These are phyloP conservation scores for Marisa cornuarietis DNA, from an alignment of 1,140 invertebrate genomes.

Conservation along the genomic window DNA sequence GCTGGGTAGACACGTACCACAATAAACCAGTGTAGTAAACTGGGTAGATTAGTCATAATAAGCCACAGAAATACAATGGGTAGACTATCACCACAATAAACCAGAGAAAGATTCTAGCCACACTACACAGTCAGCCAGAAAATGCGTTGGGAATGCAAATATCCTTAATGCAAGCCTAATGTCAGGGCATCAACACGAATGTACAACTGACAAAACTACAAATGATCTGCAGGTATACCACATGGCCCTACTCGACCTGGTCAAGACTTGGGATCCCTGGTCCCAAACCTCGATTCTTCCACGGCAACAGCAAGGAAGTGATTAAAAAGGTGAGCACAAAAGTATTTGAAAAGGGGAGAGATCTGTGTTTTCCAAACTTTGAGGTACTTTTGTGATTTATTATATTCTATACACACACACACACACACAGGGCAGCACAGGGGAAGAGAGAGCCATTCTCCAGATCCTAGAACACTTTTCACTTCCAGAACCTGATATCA, in stretches of 20 bases:
- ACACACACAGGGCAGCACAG: too few species aligned
- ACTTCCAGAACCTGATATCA: not conserved
- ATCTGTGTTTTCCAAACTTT: not conserved
- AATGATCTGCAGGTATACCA: not conserved
- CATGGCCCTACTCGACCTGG: not conserved
- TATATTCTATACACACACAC: not conserved
- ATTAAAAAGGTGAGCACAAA: not conserved
- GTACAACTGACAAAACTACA: too few species aligned
- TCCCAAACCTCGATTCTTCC: not conserved
- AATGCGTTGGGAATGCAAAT: too few species aligned
- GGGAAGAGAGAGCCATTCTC: not conserved
- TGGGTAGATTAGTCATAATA: too few species aligned
- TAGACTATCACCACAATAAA: too few species aligned
- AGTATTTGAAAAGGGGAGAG: not conserved
- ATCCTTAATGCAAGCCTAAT: too few species aligned
- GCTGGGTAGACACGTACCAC: too few species aligned
- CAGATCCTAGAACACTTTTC: not conserved
- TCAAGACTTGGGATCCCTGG: not conserved
- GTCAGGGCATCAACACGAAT: too few species aligned
- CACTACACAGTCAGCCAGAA: too few species aligned
- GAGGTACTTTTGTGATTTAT: not conserved
- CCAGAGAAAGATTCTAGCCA: too few species aligned
- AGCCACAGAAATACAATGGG: too few species aligned
- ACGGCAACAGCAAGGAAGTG: not conserved
- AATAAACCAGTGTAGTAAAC: too few species aligned